Conservation (phyloP, 2,888 invertebrate species). For the Brenthis hecate region DNA sequence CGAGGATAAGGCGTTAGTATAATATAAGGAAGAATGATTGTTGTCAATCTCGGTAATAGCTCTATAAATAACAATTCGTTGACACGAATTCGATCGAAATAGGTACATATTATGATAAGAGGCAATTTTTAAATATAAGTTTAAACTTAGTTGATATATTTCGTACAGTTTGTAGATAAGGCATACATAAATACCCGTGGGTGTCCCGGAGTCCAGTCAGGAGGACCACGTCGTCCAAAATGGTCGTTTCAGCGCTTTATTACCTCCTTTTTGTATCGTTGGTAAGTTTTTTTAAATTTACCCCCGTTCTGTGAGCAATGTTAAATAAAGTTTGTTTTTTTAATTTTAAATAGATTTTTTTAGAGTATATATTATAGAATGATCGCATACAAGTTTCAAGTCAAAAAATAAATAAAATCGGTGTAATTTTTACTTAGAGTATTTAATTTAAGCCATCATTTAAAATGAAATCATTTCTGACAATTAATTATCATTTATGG, state of each 20-base stretch:
- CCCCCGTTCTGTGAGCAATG: too few species aligned
- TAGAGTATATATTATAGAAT: too few species aligned
- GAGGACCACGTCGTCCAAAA: not conserved
- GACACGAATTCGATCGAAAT: not conserved
- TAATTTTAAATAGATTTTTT: not conserved
- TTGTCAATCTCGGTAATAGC: not conserved
- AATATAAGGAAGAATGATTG: too few species aligned
- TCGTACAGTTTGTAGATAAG: not conserved
- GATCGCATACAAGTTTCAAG: too few species aligned
- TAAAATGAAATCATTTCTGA: too few species aligned
- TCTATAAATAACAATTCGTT: not conserved
- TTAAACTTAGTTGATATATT: slow-evolving; percentile 2
- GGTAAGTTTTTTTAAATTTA: slow-evolving; percentile 1
- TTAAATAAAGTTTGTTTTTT: not conserved
- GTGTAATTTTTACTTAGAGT: too few species aligned
- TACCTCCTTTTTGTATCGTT: not conserved
- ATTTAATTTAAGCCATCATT: too few species aligned
- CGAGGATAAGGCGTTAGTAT: too few species aligned
- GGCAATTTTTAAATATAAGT: not conserved
- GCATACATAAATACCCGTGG: slow-evolving; percentile 2
- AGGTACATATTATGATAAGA: not conserved
- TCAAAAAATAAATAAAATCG: too few species aligned
- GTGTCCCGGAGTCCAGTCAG: not conserved
- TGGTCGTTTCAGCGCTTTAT: not conserved
- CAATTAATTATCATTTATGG: too few species aligned